Evolutionary conservation across 1,140 invertebrate genomes (phyloP).

Genomic region (Meloidogyne exigua): DNA sequence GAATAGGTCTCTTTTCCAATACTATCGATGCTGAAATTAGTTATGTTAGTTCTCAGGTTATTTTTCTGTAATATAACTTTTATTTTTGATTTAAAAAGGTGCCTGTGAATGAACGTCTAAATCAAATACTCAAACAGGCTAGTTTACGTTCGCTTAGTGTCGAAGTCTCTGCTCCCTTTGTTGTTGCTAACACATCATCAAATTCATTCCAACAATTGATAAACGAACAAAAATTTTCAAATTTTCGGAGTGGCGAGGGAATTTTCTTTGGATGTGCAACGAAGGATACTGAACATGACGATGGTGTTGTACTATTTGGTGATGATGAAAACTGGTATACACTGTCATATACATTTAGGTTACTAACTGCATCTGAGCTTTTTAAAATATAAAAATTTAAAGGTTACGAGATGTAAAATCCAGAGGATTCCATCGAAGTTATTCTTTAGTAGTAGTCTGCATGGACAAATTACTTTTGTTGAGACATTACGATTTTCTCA

Average conservation of each 20-base stretch:
- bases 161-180: slow-evolving; percentile 40
- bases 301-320: slow-evolving; percentile 43
- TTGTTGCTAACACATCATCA: slow-evolving; percentile 15
- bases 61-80: background rate
- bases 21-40: slow-evolving; percentile 46
- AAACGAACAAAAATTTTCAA: background rate
- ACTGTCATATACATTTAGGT: slow-evolving; percentile 37
- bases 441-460: slow-evolving; percentile 43
- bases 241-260: background rate
- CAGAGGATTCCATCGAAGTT: slow-evolving; percentile 42
- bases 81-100: slow-evolving; percentile 25
- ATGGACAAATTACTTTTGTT: slow-evolving; percentile 40
- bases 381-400: background rate
- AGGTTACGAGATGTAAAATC: slow-evolving; percentile 46
- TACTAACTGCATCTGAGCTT: background rate
- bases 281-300: slow-evolving; percentile 31
- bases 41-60: slow-evolving; percentile 46
- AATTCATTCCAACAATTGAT: background rate
- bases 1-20: slow-evolving; percentile 39
- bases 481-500: slow-evolving; percentile 44
- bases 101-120: slow-evolving; percentile 38
- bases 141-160: slow-evolving; percentile 44
- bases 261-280: slow-evolving; percentile 10
- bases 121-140: slow-evolving; percentile 42
- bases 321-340: slow-evolving; percentile 45